phyloP scores from a whole-genome alignment of 1,140 invertebrate genomes.

The Parapsyche elsis region DNA sequence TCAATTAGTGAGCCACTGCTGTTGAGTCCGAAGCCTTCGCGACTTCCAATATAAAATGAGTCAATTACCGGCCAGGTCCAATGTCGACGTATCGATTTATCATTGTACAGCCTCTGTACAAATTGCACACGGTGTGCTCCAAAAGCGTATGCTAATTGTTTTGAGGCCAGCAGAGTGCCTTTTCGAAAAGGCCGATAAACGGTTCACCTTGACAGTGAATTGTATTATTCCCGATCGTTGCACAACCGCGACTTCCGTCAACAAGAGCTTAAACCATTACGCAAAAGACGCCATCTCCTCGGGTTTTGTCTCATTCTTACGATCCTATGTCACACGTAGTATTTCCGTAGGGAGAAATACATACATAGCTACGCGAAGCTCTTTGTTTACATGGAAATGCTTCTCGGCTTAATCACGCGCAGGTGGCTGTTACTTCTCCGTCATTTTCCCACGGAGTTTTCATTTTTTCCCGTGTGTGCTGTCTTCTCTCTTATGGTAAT shows the following conservation, averaged over 20 bases:
- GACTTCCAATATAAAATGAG: neutral
- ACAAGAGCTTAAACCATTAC: neutral
- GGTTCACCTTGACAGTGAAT: conserved; percentile 26
- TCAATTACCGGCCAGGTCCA: conserved; percentile 1
- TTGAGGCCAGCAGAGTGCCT: conserved; percentile 2
- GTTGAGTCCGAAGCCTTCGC: no score
- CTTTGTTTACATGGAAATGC: neutral
- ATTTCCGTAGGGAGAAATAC: neutral
- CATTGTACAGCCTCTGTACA: neutral
- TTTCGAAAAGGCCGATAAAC: conserved; percentile 9
- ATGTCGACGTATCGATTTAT: conserved; percentile 14
- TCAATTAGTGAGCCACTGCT: neutral
- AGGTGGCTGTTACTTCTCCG: conserved; percentile 21
- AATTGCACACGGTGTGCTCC: conserved; percentile 1
- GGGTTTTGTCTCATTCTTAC: no score
- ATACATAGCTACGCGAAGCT: neutral
- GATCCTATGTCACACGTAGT: neutral
- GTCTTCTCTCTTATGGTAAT: conserved; percentile 25
- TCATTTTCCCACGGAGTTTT: conserved; percentile 37
- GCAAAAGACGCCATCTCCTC: no score
- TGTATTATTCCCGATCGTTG: conserved; percentile 12
- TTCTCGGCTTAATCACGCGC: conserved; percentile 10
- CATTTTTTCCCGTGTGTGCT: conserved; percentile 17
- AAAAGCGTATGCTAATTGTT: conserved; percentile 14
- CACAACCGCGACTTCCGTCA: conserved; percentile 8